phyloP scores from a whole-genome alignment of 2,797 vertebrate genomes.

The Microtus californicus region DNA sequence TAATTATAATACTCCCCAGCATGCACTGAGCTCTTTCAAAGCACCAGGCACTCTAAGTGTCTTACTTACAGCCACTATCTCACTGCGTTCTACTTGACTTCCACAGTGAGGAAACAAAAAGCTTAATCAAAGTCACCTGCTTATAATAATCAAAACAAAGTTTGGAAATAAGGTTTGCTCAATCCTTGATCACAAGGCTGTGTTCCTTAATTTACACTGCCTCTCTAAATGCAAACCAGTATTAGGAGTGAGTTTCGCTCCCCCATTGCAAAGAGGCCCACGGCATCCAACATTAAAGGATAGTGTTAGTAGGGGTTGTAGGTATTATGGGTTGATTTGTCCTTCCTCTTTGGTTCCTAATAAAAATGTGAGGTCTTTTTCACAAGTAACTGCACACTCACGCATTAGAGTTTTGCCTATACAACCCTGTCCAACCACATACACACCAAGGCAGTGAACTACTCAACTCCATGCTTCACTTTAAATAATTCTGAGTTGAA shows the following conservation, averaged over 20 bases:
- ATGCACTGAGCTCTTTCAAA: conserved; percentile 14
- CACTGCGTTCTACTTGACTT: neutral
- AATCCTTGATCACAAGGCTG: neutral
- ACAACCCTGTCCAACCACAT: neutral
- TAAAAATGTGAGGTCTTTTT: conserved; percentile 33
- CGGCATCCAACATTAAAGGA: neutral
- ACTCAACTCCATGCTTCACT: neutral
- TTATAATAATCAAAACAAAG: conserved; percentile 6
- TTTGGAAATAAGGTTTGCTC: neutral
- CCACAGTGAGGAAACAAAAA: conserved; percentile 32
- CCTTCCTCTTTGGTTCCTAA: neutral
- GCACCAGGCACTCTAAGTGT: neutral
- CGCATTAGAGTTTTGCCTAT: neutral
- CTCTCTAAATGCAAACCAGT: conserved; percentile 18
- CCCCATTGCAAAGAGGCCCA: neutral
- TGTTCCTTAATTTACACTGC: neutral
- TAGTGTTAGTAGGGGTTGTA: neutral
- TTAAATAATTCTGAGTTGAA: conserved; percentile 1
- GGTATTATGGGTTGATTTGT: neutral
- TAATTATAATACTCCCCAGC: neutral
- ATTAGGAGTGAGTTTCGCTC: neutral
- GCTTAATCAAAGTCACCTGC: conserved; percentile 1
- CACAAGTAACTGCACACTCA: neutral
- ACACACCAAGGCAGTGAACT: neutral
- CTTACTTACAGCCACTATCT: neutral